These are phyloP conservation scores for Sarcophaga carnaria DNA, from an alignment of 2,888 invertebrate genomes.

Conservation along the genomic window DNA sequence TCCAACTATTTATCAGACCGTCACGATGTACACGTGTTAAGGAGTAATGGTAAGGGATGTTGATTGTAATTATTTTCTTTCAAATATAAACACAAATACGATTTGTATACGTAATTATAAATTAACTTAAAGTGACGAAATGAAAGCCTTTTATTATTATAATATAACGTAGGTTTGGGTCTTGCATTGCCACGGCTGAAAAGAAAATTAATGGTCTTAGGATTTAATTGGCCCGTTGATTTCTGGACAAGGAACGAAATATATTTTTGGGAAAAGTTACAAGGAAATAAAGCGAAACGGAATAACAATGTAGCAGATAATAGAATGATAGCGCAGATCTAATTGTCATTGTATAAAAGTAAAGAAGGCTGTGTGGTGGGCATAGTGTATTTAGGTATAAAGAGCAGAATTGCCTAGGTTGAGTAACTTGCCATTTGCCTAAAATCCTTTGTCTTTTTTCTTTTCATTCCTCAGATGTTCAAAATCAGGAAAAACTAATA, in stretches of 20 bases:
- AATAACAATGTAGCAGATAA: no score
- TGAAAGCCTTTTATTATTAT: constrained; percentile 45
- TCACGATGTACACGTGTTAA: constrained; percentile 30
- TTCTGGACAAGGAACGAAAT: not conserved
- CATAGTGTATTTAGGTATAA: not conserved
- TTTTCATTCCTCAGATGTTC: no score
- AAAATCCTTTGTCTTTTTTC: no score
- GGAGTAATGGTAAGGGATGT: not conserved
- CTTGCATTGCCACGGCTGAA: not conserved
- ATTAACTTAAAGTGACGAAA: constrained; percentile 64
- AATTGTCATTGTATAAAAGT: not conserved
- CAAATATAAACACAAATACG: constrained; percentile 51
- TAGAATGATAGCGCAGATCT: no score
- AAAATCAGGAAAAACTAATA: no score
- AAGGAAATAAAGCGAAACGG: no score
- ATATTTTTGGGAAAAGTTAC: no score
- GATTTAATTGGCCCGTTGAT: not conserved
- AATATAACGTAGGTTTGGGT: not conserved
- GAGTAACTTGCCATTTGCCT: no score
- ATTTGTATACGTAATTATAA: constrained; percentile 67
- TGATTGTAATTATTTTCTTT: constrained; percentile 63
- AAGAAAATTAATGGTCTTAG: constrained; percentile 44
- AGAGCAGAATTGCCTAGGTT: not conserved
- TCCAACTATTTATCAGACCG: constrained; percentile 59
- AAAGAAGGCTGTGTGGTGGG: not conserved